These are phyloP conservation scores for Tetranychus piercei DNA, from an alignment of 2,888 invertebrate genomes.

Conservation along the genomic window DNA sequence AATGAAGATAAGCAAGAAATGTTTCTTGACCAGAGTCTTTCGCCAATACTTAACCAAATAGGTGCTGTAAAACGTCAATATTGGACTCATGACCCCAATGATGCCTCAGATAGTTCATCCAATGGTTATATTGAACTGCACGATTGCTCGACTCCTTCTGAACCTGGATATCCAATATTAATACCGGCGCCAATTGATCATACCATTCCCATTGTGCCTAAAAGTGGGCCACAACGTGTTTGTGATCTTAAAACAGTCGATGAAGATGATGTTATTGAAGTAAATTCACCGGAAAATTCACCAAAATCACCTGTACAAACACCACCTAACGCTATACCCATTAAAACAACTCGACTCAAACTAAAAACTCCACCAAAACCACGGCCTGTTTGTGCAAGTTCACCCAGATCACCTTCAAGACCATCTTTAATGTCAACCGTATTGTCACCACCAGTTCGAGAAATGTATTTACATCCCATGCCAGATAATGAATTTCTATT, in stretches of 20 bases:
- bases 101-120: neutral
- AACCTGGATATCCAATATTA: no score
- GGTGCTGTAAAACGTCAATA: neutral
- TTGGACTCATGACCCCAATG: neutral
- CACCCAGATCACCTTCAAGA: neutral
- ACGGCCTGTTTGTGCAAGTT: neutral
- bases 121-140: neutral
- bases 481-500: neutral
- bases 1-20: neutral
- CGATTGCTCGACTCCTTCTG: neutral
- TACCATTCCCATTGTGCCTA: neutral
- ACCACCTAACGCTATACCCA: neutral
- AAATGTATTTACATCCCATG: neutral
- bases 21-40: neutral
- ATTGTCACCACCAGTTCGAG: neutral
- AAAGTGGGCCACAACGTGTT: neutral
- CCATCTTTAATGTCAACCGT: neutral
- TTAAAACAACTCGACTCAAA: neutral
- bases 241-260: neutral
- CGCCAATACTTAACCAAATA: neutral
- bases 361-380: neutral
- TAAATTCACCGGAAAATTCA: neutral
- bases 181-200: no score
- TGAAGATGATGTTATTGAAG: neutral
- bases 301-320: neutral